phyloP scores from a whole-genome alignment of 2,797 vertebrate genomes.

The Poecile montanus region DNA sequence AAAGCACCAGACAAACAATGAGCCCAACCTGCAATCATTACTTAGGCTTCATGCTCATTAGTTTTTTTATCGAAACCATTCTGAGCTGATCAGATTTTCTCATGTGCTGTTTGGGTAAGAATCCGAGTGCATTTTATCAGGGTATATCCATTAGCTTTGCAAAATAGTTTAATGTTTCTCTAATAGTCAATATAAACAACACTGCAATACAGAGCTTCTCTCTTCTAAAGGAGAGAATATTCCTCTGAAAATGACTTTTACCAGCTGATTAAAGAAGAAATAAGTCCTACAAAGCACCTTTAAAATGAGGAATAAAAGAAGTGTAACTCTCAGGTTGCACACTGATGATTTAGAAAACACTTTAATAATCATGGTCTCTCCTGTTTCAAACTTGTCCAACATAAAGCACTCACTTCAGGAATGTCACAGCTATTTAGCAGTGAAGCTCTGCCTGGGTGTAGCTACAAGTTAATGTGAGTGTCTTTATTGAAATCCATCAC shows the following conservation, averaged over 20 bases:
- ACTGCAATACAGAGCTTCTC: not conserved
- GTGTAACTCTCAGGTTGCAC: not conserved
- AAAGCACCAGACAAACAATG: slow-evolving; percentile 6
- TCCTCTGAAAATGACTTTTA: not conserved
- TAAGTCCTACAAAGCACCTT: not conserved
- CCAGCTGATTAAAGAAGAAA: not conserved
- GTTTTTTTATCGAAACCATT: slow-evolving; percentile 18
- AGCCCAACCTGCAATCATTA: slow-evolving; percentile 3
- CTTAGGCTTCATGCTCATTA: not conserved
- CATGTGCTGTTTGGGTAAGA: not conserved
- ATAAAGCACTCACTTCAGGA: not conserved
- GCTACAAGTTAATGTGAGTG: not conserved
- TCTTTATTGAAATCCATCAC: not conserved
- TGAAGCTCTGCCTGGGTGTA: not conserved
- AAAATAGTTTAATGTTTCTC: not conserved
- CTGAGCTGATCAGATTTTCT: slow-evolving; percentile 21
- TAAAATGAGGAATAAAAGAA: not conserved
- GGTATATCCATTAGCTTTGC: not conserved
- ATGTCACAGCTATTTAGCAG: not conserved
- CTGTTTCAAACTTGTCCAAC: not conserved
- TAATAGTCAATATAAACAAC: not conserved
- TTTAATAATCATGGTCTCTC: not conserved
- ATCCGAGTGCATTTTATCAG: not conserved
- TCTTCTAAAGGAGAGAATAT: not conserved
- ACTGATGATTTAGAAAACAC: not conserved